Evolutionary conservation across 2,797 vertebrate genomes (phyloP).

Genomic region (Poeciliopsis turneri): DNA sequence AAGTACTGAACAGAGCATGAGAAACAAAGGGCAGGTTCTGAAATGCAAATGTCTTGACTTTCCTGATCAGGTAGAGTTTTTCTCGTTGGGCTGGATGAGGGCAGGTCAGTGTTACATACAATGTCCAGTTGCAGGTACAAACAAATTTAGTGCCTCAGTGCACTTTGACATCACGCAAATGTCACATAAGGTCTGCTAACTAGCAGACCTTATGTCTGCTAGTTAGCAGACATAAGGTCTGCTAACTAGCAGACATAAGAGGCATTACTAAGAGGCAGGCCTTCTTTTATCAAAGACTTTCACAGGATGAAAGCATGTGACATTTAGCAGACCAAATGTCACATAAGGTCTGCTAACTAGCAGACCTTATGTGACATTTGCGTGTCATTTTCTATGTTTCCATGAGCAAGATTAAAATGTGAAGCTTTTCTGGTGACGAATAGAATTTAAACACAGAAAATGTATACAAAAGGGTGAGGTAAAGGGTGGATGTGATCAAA

Average conservation of each 20-base stretch:
- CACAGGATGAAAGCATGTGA: slow-evolving; percentile 7
- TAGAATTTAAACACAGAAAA: slow-evolving; percentile 74
- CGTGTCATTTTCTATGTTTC: not conserved
- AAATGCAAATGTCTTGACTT: slow-evolving; percentile 53
- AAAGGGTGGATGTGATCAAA: not conserved
- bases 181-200: not conserved
- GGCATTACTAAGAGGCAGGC: not conserved
- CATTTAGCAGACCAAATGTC: no score
- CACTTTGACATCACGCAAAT: not conserved
- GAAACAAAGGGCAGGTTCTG: slow-evolving; percentile 36
- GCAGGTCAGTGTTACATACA: slow-evolving; percentile 19
- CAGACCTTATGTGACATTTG: no score
- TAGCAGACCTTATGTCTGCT: no score
- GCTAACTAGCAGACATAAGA: no score
- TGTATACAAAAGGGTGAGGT: no score
- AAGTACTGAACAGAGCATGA: slow-evolving; percentile 31
- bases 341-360: not conserved
- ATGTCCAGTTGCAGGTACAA: slow-evolving; percentile 14
- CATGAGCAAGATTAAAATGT: slow-evolving; percentile 83
- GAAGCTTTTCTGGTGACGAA: slow-evolving; percentile 84
- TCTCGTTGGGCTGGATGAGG: slow-evolving; percentile 28
- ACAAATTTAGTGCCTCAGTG: not conserved
- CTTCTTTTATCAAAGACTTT: slow-evolving; percentile 3
- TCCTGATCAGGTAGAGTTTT: slow-evolving; percentile 54
- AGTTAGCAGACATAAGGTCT: no score